A percentile compares a stretch with the other conserved stretches of the same genome.
Evolutionary conservation across 2,888 invertebrate species (phyloP).

Genomic region (Coremacera marginata): DNA sequence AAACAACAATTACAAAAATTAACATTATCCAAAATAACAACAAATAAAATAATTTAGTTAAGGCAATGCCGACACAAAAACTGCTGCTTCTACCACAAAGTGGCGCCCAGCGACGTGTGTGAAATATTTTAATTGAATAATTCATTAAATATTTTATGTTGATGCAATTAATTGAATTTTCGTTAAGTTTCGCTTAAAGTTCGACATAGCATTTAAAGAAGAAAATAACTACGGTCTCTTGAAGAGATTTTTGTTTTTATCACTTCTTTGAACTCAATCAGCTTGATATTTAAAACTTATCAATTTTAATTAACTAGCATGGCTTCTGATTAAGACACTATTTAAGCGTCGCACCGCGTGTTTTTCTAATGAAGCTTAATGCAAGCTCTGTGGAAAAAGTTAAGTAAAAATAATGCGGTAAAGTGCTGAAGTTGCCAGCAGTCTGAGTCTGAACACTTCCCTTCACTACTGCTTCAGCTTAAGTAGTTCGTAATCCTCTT

Average conservation of each 20-base stretch:
- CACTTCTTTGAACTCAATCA: too few species aligned
- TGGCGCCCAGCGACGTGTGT: not conserved
- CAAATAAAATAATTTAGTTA: conserved; percentile 21
- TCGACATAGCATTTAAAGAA: not conserved
- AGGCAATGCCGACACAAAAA: not conserved
- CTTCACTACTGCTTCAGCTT: not conserved
- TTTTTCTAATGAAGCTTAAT: too few species aligned
- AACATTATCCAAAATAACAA: conserved; percentile 19
- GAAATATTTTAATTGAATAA: conserved; percentile 28
- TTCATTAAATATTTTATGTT: conserved; percentile 12
- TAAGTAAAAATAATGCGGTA: not conserved
- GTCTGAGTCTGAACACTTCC: not conserved
- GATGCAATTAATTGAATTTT: conserved; percentile 1
- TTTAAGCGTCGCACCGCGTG: too few species aligned
- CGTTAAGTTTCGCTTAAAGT: not conserved
- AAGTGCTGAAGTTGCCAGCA: not conserved
- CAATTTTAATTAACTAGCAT: too few species aligned
- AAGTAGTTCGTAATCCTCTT: conserved; percentile 2
- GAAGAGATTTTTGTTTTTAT: too few species aligned
- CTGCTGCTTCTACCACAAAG: not conserved
- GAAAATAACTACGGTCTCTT: too few species aligned
- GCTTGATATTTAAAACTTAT: too few species aligned
- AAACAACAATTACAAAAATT: conserved; percentile 33
- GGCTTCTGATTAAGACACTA: too few species aligned
- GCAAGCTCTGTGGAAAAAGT: not conserved